Base-by-base conservation (phyloP, 2,888 invertebrate genomes). In the Euproctis similis region DNA sequence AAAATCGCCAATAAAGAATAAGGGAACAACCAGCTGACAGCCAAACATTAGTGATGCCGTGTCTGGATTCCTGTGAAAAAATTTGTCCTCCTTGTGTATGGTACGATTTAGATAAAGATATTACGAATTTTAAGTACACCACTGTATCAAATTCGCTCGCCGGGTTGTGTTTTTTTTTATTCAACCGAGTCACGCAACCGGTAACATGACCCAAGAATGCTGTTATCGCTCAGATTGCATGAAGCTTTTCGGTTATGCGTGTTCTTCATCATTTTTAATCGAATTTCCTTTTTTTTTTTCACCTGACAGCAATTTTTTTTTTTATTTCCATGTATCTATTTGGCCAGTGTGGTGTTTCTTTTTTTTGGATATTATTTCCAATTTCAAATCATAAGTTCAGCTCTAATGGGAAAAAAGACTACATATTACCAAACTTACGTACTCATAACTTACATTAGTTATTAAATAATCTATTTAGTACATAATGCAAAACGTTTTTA, bases 91-190 rank as follows among this genome's bases (percentile, higher is more conserved):
- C 42, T 60, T 67, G 62, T 73, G 71, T 68, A 71, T 64, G 58
- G 57, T 43, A 42, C 65, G 67, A 75, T 78, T 78, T 75, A 72
- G 74, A 76, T 78, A 75, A 66, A 77, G 73, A 77, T 77, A 76
- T 76, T 64, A 61, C 53, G 64, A 66, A 66, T 74, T 14, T 14
- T 72, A 68, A 75, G 65, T 70, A 65, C 63, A 57, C 39, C 53
- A 53, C 54, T 71, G 71, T 71, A 72, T 81, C 78, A 78, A 80
- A 80, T 76, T 77, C 64, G 67, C 60, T 57, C 62, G 68, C 36
- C 29, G 35, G 55, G 48, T 38, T 50, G 47, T 46, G 53, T 55
- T 60, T 23, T 71, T 74, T 76, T 14, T 80, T 77, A 81, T 78
- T 69, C 42, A 36, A 26, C 28, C 38, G 14, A 46, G 73, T 71